These are phyloP conservation scores for Cryptomyrus ogoouensis DNA, from an alignment of 2,113 vertebrate genomes.

Conservation along the genomic window DNA sequence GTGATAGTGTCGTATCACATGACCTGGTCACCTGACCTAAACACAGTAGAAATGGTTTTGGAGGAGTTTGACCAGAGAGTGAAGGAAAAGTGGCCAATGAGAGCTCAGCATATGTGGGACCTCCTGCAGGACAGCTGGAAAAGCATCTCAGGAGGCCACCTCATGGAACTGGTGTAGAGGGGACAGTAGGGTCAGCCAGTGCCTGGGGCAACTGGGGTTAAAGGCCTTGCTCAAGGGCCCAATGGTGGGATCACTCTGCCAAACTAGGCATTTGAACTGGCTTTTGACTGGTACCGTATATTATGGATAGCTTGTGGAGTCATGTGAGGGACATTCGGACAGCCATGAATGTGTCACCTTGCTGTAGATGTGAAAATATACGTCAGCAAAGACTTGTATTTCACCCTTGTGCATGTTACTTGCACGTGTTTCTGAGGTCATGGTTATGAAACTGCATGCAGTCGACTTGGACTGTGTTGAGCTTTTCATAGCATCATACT, in stretches of 20 bases:
- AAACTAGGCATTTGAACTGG: background rate
- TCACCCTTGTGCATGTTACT: background rate
- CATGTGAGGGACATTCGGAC: background rate
- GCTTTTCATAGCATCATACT: background rate
- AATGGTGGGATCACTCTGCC: background rate
- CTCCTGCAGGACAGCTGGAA: background rate
- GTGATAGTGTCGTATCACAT: no score
- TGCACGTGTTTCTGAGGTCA: background rate
- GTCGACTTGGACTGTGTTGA: background rate
- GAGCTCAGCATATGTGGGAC: background rate
- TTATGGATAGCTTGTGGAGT: background rate
- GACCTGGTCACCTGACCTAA: no score
- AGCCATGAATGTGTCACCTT: background rate
- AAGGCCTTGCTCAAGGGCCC: background rate
- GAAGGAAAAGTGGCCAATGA: no score
- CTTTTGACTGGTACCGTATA: background rate
- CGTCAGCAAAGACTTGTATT: background rate
- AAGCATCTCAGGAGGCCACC: background rate
- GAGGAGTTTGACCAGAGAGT: no score
- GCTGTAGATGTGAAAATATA: constrained; percentile 1
- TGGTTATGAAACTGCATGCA: background rate
- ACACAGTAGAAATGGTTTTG: no score
- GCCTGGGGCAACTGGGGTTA: background rate
- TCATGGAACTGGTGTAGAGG: background rate
- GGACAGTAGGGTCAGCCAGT: background rate